Percentiles rank a stretch among this genome's conserved stretches.
These are phyloP conservation scores for Neomonachus schauinslandi DNA, from an alignment of 2,113 vertebrate species.

Conservation along the genomic window DNA sequence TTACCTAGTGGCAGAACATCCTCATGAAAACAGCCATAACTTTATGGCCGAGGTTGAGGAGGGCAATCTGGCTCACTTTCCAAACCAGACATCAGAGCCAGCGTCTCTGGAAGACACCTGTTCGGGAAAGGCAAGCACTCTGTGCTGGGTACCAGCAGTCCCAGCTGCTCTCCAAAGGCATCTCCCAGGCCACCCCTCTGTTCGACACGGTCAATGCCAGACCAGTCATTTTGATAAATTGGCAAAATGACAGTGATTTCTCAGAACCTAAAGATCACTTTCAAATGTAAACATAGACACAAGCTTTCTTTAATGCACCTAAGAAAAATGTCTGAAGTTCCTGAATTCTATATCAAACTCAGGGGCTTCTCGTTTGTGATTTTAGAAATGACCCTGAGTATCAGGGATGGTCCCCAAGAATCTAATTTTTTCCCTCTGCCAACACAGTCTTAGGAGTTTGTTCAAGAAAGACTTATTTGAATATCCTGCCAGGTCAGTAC, in stretches of 20 bases:
- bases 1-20: constrained; percentile 20
- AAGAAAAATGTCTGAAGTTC: constrained; percentile 3
- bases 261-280: background rate
- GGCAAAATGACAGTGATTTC: constrained; percentile 3
- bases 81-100: background rate
- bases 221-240: constrained; percentile 17
- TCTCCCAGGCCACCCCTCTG: background rate
- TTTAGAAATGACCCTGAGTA: background rate
- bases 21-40: constrained; percentile 41
- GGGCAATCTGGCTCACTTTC: constrained; percentile 54
- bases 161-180: constrained; percentile 20
- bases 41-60: constrained; percentile 45
- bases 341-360: background rate
- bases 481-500: background rate
- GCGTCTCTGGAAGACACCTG: constrained; percentile 50
- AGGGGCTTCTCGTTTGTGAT: background rate
- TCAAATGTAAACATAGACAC: constrained; percentile 13
- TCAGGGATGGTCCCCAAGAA: background rate
- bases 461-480: constrained; percentile 4
- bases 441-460: background rate
- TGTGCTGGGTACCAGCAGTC: constrained; percentile 17
- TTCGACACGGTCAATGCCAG: background rate
- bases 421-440: background rate
- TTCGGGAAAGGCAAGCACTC: background rate
- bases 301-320: background rate